Conservation (phyloP, 1,140 invertebrate genomes). For the Cotesia typhae region DNA sequence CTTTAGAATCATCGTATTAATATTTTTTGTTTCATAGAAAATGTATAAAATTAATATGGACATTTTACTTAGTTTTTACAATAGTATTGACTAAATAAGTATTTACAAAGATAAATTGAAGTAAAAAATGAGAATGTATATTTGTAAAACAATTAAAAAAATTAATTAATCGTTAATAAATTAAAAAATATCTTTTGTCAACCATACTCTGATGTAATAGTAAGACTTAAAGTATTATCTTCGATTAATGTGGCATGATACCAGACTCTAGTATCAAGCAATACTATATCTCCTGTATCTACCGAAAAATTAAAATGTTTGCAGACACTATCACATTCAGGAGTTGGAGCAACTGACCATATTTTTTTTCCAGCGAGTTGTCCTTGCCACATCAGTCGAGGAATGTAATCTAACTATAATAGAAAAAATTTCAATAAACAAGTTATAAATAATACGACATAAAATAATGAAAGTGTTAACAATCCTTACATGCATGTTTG, state of each 20-base stretch:
- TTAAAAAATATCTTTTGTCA: slow-evolving; percentile 25
- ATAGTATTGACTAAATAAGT: no score
- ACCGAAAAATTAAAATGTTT: slow-evolving; percentile 78
- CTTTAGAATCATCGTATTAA: no score
- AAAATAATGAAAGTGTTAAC: slow-evolving; percentile 52
- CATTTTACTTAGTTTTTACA: no score
- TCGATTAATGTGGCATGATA: slow-evolving; percentile 88
- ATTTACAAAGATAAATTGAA: no score
- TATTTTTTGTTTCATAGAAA: no score
- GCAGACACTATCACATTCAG: slow-evolving; percentile 87
- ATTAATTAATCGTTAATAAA: no score
- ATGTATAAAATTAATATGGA: no score
- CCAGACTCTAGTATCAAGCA: slow-evolving; percentile 92
- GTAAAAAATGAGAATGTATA: no score
- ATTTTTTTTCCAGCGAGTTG: slow-evolving; percentile 87
- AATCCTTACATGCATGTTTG: slow-evolving; percentile 87
- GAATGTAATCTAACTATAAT: slow-evolving; percentile 87
- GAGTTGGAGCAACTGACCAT: slow-evolving; percentile 86
- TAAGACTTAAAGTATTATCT: slow-evolving; percentile 86
- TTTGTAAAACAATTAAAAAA: no score
- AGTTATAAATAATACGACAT: background rate
- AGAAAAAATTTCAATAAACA: slow-evolving; percentile 42
- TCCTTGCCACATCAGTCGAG: slow-evolving; percentile 92
- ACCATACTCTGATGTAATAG: slow-evolving; percentile 90
- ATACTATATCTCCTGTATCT: slow-evolving; percentile 84